Base-by-base conservation (phyloP, 2,797 vertebrate genomes). In the Balearica regulorum region DNA sequence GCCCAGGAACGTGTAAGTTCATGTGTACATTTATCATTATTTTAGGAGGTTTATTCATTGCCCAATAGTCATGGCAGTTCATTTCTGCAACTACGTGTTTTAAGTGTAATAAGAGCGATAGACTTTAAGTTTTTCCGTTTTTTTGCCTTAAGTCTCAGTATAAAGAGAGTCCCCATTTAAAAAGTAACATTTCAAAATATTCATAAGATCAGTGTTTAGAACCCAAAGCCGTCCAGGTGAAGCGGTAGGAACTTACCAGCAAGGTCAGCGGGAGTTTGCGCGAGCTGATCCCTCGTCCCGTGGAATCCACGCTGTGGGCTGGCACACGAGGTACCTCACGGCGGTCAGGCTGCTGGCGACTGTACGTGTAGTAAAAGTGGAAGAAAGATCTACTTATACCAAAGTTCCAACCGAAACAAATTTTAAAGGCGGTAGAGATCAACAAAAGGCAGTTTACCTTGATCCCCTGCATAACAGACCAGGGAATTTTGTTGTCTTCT, bases 311-410 rank as follows among this genome's bases (percentile, higher is more conserved):
- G 4, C 7, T 6, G 17, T 2, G 75, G 57, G 65, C 5, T 46
- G 60, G 64, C 91, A 44, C 39, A 1, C 6, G 0, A 5, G 25
- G 13, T 3, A 14, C 10, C 16, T 4, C 5, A 4, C 2, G 1
- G 13, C 0, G 31, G 33, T 6, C 19, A 20, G 86, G 75, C 83
- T 51, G 69, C 21, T 11, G 35, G 43, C 41, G 24, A 31, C 25
- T 16, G 1, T 0, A 4, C 0, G 0, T 35, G 21, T 4, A 5
- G n/a, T 0, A 0, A 2, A 53, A 68, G 43, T 0, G 12, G 18
- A 3, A 13, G 15, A 16, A 31, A 18, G 14, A 26, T 39, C 18
- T 19, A 0, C 20, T 62, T 11, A 29, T 26, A 64, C 24, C 70
- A 53, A 71, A 84, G 58, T 25, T 37, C 51, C 73, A 72, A 18